phyloP scores from a whole-genome alignment of 1,140 invertebrate species.

The Gonatopus flavifemur region DNA sequence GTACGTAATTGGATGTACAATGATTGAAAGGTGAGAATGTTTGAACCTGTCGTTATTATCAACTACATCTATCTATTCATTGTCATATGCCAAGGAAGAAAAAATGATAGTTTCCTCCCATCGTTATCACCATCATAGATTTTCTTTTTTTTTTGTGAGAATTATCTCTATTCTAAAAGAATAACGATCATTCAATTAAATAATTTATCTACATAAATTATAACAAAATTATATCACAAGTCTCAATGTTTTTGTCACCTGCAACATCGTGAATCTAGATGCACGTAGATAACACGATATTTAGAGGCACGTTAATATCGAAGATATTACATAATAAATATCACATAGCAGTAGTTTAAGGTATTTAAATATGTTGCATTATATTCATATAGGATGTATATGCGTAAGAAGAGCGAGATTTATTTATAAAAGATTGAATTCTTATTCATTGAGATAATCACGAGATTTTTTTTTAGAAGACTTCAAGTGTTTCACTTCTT shows the following conservation, averaged over 20 bases:
- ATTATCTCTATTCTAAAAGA: too few relatives aligned
- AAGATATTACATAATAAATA: conserved; percentile 32
- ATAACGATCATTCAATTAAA: conserved; percentile 19
- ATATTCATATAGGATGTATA: conserved; percentile 9
- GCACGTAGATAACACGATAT: background rate
- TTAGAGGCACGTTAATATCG: conserved; percentile 7
- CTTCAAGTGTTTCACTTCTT: background rate
- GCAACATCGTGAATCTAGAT: conserved; percentile 4
- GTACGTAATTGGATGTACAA: too few relatives aligned
- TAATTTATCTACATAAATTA: conserved; percentile 23
- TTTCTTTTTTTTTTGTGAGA: conserved; percentile 17
- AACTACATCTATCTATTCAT: conserved; percentile 11
- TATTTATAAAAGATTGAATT: conserved; percentile 8
- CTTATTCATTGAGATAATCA: conserved; percentile 13
- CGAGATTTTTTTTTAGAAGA: conserved; percentile 24
- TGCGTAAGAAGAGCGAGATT: conserved; percentile 13
- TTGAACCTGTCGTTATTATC: conserved; percentile 7
- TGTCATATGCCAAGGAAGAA: too few relatives aligned
- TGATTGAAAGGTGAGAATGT: too few relatives aligned
- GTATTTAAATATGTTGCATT: conserved; percentile 6
- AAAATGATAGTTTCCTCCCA: background rate
- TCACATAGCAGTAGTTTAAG: conserved; percentile 29
- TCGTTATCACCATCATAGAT: conserved; percentile 17
- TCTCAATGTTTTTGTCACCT: conserved; percentile 16
- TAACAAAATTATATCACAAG: conserved; percentile 31